Base-by-base conservation (phyloP, 2,888 invertebrate species). In the Tryphoninae sp. region DNA sequence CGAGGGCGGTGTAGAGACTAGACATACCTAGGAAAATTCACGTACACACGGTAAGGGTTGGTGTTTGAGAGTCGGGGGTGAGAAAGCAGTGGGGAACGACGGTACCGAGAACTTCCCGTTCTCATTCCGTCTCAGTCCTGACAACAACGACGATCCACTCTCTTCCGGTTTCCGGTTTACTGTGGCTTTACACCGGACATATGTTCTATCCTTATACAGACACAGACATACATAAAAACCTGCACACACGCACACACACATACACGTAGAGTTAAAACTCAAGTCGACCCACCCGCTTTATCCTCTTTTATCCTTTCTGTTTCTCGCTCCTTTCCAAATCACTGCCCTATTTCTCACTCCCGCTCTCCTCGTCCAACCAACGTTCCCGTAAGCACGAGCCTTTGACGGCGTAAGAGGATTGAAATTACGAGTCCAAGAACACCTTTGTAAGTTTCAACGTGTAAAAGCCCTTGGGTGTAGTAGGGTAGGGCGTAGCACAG, bases 391-490 rank as follows among this genome's bases (percentile, higher is more conserved):
- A 55, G 67, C 51, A 53, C 22, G 71, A 73, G 76, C 72, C 68
- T 73, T 80, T 51, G 61, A 67, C 65, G 67, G 53, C 67, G 53
- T 68, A 62, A 62, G 77, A 76, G 80, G 61, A 73, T 80, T 55
- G 42, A 55, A 77, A 72, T 61, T 73, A 67, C 67, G 71, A 71
- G 62, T 67, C 62, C 55, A 55, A 61, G 26, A 33, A 42, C 23
- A 40, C 61, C 61, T 78, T 78, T 67, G 45, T 78, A 62, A 68
- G 61, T 67, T 59, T 16, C 40, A 40, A 13, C 45, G 16, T 23
- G 6, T 51, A 33, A 33, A 33, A 33, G 33, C 33, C 33, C 33
- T 1, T 33, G 33, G 33, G 1, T 33, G 33, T 33, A 33, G 33
- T 26, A 2, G 26, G 26, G 33, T 26, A 26, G 33, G 33, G 3